Evolutionary conservation across 2,888 invertebrate genomes (phyloP), one percentile per base, ranked within the genome.

Genomic region (Erebia ligea): DNA sequence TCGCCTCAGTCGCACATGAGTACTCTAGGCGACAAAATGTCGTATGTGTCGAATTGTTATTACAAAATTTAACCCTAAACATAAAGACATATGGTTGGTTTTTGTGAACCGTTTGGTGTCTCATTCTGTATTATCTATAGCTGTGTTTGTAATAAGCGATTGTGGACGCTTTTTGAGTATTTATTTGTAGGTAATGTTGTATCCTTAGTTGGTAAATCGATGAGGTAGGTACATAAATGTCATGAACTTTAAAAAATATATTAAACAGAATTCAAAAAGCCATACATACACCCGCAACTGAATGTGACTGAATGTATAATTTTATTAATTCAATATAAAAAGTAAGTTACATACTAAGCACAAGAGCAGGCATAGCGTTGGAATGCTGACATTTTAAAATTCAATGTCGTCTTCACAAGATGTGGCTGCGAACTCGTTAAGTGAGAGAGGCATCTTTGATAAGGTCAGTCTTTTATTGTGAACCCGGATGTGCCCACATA

Each of bases 341-440:
- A 45, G 19, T 56, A 40, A 19, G 56, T 13, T 50, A 54, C 9
- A n/a, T 63, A 63, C 25, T 11, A 52, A 52, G 17, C 34, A 57
- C n/a, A 70, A 52, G 40, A 45, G 57, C 68, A 65, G 52, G 56
- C 54, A 19, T 68, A 74, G 82, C 64, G 34, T 69, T 74, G 82
- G 87, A 86, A 88, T 87, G 89, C 80, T 86, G 89, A 84, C 88
- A 87, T 89, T 89, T 88, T 82, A 86, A 86, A 54, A 81, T 86
- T 84, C 89, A 89, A 88, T 88, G 89, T 75, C 81, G 67, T 61
- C 63, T 71, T 67, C 67, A 52, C 54, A 71, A 68, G 61, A 72
- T 63, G 52, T 50, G 45, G 61, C 68, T 34, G 10, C 34, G 21
- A 52, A 62, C 50, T 57, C 52, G 61, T 17, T 54, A 17, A 62